Evolutionary conservation across 2,797 vertebrate species (phyloP).

Genomic region (Margarornis squamiger): DNA sequence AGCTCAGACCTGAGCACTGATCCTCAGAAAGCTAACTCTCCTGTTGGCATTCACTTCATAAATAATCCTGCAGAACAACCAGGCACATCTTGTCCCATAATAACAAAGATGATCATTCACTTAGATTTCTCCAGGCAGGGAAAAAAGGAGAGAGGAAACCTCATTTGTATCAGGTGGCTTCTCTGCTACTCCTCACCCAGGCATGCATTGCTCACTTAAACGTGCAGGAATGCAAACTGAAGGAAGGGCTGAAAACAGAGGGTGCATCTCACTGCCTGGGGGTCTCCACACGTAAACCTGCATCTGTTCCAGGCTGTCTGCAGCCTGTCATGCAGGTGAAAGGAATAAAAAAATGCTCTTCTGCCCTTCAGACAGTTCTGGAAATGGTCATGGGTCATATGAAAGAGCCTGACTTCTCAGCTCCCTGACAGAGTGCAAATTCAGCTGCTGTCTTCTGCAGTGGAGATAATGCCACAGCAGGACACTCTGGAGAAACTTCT

Average conservation of each 20-base stretch:
- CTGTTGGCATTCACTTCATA: conserved; percentile 7
- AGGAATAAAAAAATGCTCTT: neutral
- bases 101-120: neutral
- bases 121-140: neutral
- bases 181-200: neutral
- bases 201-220: neutral
- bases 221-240: neutral
- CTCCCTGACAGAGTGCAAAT: conserved; percentile 22
- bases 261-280: neutral
- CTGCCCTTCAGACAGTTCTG: neutral
- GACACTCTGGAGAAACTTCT: neutral
- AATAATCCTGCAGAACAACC: conserved; percentile 15
- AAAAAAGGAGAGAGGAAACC: neutral
- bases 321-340: neutral
- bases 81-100: neutral
- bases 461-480: conserved; percentile 41
- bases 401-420: conserved; percentile 6
- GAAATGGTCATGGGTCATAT: neutral
- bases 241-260: neutral
- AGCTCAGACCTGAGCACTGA: neutral
- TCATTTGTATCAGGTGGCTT: neutral
- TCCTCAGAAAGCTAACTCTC: conserved; percentile 9
- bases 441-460: conserved; percentile 22
- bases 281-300: neutral
- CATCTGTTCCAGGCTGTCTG: neutral